Percentiles rank a stretch among this genome's conserved stretches.
Conservation (phyloP, 2,888 invertebrate genomes). For the Pristionchus maxplancki region DNA sequence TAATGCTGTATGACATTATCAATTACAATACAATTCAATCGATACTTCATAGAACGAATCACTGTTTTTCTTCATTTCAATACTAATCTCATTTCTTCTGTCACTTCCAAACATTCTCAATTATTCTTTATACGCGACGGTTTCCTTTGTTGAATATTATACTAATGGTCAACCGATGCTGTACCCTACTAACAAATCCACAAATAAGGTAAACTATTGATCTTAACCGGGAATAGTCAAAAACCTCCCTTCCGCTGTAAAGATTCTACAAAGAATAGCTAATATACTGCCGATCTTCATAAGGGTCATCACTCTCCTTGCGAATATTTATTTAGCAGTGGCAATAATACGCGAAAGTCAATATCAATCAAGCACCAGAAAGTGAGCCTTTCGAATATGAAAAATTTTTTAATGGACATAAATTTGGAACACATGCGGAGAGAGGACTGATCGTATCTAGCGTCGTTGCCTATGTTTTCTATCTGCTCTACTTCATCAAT, state of each 20-base stretch:
- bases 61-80: not conserved
- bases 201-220: not conserved
- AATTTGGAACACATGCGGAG: not conserved
- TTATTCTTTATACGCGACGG: not conserved
- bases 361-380: too few relatives aligned
- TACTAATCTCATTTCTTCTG: not conserved
- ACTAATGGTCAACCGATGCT: not conserved
- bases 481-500: not conserved
- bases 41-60: not conserved
- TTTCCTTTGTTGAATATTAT: not conserved
- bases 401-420: too few relatives aligned
- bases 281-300: not conserved
- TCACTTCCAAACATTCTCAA: not conserved
- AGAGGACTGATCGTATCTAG: not conserved
- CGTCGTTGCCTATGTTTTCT: not conserved
- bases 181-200: not conserved
- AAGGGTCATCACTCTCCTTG: not conserved
- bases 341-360: not conserved
- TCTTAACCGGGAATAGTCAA: too few relatives aligned
- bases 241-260: not conserved
- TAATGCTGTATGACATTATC: not conserved
- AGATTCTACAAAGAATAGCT: not conserved
- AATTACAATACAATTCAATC: not conserved
- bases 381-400: too few relatives aligned
- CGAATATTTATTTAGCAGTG: not conserved